phyloP scores from a whole-genome alignment of 2,797 vertebrate genomes.

The Hippopotamyrus pictus region DNA sequence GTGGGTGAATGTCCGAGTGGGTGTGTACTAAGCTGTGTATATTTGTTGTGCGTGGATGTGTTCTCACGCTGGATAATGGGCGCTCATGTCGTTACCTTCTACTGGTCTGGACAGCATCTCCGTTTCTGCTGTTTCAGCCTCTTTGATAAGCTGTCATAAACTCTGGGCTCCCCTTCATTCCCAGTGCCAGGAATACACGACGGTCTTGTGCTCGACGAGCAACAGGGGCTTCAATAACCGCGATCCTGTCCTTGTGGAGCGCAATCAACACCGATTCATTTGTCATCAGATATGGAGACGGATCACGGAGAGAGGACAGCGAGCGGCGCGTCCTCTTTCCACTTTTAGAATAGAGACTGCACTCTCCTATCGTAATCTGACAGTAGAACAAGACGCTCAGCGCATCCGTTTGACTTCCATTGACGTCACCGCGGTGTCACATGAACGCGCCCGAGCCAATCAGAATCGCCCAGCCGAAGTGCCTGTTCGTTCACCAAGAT shows the following conservation, averaged over 20 bases:
- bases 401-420: conserved; percentile 75
- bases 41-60: conserved; percentile 5
- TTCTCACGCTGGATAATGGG: conserved; percentile 5
- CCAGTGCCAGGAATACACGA: conserved; percentile 2
- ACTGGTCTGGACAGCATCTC: neutral
- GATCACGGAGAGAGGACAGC: neutral
- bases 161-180: neutral
- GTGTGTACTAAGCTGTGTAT: conserved; percentile 8
- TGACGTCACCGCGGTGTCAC: conserved; percentile 87
- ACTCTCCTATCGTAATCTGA: conserved; percentile 38
- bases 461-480: conserved; percentile 50
- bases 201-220: neutral
- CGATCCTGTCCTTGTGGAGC: neutral
- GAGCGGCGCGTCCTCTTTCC: conserved; percentile 15
- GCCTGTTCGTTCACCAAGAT: conserved; percentile 61
- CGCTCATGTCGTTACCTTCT: neutral
- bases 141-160: neutral
- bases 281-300: conserved; percentile 12
- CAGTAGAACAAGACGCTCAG: conserved; percentile 58
- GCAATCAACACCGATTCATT: conserved; percentile 20
- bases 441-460: conserved; percentile 75
- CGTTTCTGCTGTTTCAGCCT: neutral
- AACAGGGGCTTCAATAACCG: neutral
- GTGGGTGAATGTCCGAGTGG: conserved; percentile 9
- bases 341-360: conserved; percentile 29